Conservation (phyloP, 2,113 vertebrate genomes). For the Paramisgurnus dabryanus region DNA sequence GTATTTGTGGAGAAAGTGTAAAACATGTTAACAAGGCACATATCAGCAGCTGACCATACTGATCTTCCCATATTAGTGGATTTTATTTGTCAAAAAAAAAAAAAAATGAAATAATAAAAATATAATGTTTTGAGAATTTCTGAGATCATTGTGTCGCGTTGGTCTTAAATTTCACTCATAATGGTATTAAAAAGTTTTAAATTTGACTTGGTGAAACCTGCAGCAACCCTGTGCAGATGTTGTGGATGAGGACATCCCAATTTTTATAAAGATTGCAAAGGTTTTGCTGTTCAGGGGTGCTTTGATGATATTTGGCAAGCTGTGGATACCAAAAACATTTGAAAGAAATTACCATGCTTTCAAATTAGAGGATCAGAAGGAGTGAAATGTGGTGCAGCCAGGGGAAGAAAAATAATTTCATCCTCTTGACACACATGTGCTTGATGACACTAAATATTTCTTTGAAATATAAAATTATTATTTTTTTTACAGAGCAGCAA, state of each 20-base stretch:
- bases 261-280: slow-evolving; percentile 8
- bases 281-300: not conserved
- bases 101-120: too few relatives aligned
- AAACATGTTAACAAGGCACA: too few relatives aligned
- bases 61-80: too few relatives aligned
- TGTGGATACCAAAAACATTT: not conserved
- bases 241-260: slow-evolving; percentile 15
- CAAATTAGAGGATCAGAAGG: slow-evolving; percentile 3
- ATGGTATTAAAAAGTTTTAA: too few relatives aligned
- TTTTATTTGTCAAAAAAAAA: too few relatives aligned
- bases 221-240: not conserved
- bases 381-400: not conserved
- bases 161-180: too few relatives aligned
- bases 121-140: too few relatives aligned
- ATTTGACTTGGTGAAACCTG: too few relatives aligned
- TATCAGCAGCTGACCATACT: too few relatives aligned
- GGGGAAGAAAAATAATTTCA: slow-evolving; percentile 27
- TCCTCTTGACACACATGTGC: slow-evolving; percentile 11
- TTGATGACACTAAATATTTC: not conserved
- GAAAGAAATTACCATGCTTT: slow-evolving; percentile 3
- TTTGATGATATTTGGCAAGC: not conserved
- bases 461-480: not conserved
- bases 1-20: too few relatives aligned
- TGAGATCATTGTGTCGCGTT: too few relatives aligned
- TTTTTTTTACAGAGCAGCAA: slow-evolving; percentile 14